Evolutionary conservation across 2,113 vertebrate species (phyloP), one percentile per base, ranked within the genome.

Genomic region (Ibidorhyncha struthersii): DNA sequence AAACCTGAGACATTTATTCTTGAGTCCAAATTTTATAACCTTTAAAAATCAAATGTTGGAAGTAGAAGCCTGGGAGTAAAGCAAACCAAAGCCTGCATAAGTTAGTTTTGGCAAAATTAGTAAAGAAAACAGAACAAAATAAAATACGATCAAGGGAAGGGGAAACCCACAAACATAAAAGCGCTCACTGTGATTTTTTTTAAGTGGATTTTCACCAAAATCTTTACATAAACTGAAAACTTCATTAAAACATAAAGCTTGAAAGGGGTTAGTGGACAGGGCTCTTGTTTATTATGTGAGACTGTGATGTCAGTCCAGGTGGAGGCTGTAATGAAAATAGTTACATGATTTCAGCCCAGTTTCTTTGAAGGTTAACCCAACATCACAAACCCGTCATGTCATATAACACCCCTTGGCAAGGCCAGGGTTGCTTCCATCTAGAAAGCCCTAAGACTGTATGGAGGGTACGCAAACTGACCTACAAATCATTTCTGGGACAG

Each of bases 81-180:
- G 84, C 78, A 97, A 98, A 96, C 85, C 77, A 69, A 96, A 93
- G 67, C 56, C 74, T 63, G 82, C 21, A 15, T 96, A 95, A 96
- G 93, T 97, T 98, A 93, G 97, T 96, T 97, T 98, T 98, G 98
- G 97, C 97, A 98, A 98, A 95, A 97, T 78, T 62, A 95, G 93
- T 83, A 97, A 98, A 93, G 96, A 93, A 95, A 97, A 95, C 89
- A 91, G 97, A 96, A 96, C 76, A 95, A 97, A 98, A 97, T 93
- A 97, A 97, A 97, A 92, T 62, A 89, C 0, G 41, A 79, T 86
- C 61, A 91, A 89, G 88, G 56, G 26, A 97, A 88, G 26, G 91
- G 95, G 90, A 97, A 98, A 97, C 88, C 83, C 96, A 95, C 94
- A 55, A 95, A 86, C 22, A 82, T 67, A 88, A 91, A 96, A 89